Percentiles rank a stretch among this genome's conserved stretches.
These are phyloP conservation scores for Drosophila anomalata DNA, from an alignment of 2,888 invertebrate genomes.

Conservation along the genomic window DNA sequence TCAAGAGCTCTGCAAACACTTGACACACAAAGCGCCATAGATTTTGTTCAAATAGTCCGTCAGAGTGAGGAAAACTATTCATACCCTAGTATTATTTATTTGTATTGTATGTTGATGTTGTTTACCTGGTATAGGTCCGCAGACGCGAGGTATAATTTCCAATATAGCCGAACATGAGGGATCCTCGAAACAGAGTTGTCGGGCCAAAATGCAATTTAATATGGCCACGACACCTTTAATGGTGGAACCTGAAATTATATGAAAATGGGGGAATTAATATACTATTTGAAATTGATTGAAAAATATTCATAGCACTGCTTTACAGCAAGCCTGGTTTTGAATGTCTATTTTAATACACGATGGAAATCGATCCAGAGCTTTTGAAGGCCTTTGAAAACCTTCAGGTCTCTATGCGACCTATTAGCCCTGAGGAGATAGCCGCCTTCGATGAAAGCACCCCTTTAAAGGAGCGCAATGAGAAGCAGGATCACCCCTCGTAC, in stretches of 20 bases:
- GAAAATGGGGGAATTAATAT: background rate
- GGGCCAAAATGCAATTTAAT: conserved; percentile 93
- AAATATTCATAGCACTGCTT: background rate
- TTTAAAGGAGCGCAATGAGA: conserved; percentile 26
- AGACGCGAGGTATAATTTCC: conserved; percentile 95
- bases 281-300: background rate
- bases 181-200: conserved; percentile 95
- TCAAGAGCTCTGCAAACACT: conserved; percentile 46
- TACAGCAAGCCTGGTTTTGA: background rate
- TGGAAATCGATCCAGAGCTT: conserved; percentile 80
- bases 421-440: conserved; percentile 59
- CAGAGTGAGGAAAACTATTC: conserved; percentile 16
- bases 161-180: conserved; percentile 94
- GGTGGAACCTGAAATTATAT: conserved; percentile 88
- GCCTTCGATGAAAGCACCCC: conserved; percentile 45
- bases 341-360: background rate
- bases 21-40: conserved; percentile 31
- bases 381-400: conserved; percentile 71
- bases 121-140: conserved; percentile 95
- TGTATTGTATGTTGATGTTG: conserved; percentile 4
- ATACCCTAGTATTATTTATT: conserved; percentile 19
- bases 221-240: conserved; percentile 91
- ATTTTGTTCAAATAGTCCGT: conserved; percentile 36
- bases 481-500: conserved; percentile 76
- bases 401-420: conserved; percentile 51